Base-by-base conservation (phyloP, 2,113 vertebrate genomes). In the Ictidomys tridecemlineatus region DNA sequence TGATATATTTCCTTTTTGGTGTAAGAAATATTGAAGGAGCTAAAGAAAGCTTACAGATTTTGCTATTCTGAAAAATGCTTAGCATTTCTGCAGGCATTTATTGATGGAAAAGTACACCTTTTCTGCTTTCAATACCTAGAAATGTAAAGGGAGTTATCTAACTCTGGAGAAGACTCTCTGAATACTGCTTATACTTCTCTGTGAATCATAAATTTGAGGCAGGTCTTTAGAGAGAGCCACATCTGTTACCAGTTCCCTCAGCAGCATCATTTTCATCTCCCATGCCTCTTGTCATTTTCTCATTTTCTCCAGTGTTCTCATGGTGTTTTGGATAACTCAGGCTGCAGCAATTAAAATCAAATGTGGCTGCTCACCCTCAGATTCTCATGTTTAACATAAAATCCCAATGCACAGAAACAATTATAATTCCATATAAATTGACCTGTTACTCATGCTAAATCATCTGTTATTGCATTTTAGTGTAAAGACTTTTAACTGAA, bases 351-450 rank as follows among this genome's bases (percentile, higher is more conserved):
- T 97, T 98, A 96, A 94, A 96, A 95, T 96, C 80, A 97, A 95
- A 91, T 94, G 89, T 0, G 61, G 65, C 88, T 83, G 92, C 80
- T 96, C 32, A 42, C 37, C 58, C 63, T 95, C 95, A 96, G 72
- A 89, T 94, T 96, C 76, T 96, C 69, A 48, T 97, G 74, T 97
- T 97, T 97, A 94, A 94, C 89, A 96, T 95, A 96, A 94, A 98
- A 89, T 89, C 83, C 65, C 92, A 97, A 69, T 96, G 70, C 78
- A 94, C 91, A 95, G 95, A 97, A 97, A 92, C 72, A 95, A 90
- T 95, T 97, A 91, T 92, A 91, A 91, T 94, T 93, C 72, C 72
- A 88, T 95, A 89, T 96, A 87, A 95, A 95, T 95, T 97, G 90
- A 95, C 76, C 80, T 95, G 91, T 86, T 97, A 94, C 82, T 95